These are phyloP conservation scores for Notothenia coriiceps DNA, from an alignment of 2,113 vertebrate species.

Conservation along the genomic window DNA sequence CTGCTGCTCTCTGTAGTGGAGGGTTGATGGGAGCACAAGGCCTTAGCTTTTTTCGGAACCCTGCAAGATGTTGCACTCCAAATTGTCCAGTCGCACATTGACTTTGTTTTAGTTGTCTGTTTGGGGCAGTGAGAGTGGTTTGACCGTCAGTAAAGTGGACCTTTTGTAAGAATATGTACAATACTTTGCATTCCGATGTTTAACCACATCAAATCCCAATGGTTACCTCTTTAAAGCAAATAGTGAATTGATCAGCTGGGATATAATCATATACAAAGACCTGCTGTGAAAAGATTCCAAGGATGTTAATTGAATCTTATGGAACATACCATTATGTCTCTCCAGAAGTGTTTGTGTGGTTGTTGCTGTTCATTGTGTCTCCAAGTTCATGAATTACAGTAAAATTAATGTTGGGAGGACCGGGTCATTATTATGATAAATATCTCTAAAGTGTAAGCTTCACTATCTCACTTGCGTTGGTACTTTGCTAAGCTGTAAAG, in stretches of 20 bases:
- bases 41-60: conserved; percentile 26
- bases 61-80: conserved; percentile 45
- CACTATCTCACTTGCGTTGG: not conserved
- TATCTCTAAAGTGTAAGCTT: conserved; percentile 3
- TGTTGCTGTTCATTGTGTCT: conserved; percentile 14
- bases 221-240: conserved; percentile 59
- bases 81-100: conserved; percentile 61
- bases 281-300: conserved; percentile 24
- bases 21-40: conserved; percentile 27
- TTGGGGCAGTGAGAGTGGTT: conserved; percentile 78
- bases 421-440: conserved; percentile 4
- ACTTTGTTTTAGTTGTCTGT: conserved; percentile 54
- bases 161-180: conserved; percentile 75
- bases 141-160: conserved; percentile 54
- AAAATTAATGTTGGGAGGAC: conserved; percentile 8
- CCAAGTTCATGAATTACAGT: not conserved
- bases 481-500: conserved; percentile 21
- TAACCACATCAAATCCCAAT: conserved; percentile 25
- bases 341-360: not conserved
- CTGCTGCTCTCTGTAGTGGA: conserved; percentile 43
- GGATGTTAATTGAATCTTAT: conserved; percentile 5
- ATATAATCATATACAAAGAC: conserved; percentile 49
- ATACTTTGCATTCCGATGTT: conserved; percentile 60
- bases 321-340: conserved; percentile 12
- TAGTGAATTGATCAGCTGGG: conserved; percentile 56